Conservation (phyloP, 2,888 invertebrate genomes). For the Ophraella communa region DNA sequence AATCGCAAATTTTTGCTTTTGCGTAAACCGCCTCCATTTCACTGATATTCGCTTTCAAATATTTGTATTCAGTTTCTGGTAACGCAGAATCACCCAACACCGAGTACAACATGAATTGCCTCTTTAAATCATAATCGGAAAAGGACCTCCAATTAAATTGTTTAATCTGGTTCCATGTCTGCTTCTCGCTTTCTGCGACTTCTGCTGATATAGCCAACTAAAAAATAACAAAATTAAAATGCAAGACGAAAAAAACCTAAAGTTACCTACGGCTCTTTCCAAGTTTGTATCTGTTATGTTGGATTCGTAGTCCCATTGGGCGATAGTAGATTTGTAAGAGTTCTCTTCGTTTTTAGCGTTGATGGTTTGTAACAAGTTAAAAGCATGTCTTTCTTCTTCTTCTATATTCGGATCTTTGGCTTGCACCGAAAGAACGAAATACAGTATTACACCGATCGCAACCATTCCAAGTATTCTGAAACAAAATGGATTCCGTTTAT, state of each 20-base stretch:
- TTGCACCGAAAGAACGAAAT: conserved; percentile 11
- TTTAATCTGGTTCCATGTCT: conserved; percentile 64
- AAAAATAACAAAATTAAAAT: conserved; percentile 36
- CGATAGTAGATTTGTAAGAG: conserved; percentile 66
- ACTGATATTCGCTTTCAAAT: conserved; percentile 68
- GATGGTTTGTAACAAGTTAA: conserved; percentile 67
- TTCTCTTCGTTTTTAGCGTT: conserved; percentile 68
- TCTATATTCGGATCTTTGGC: conserved; percentile 55
- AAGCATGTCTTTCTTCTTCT: conserved; percentile 66
- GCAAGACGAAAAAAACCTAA: neutral
- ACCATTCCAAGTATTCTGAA: conserved; percentile 27
- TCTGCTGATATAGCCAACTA: conserved; percentile 58
- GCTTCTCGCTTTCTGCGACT: conserved; percentile 65
- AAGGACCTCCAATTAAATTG: conserved; percentile 71
- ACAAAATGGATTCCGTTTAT: neutral
- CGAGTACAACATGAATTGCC: conserved; percentile 78
- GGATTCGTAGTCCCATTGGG: conserved; percentile 78
- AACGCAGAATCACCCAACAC: conserved; percentile 67
- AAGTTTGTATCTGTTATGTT: conserved; percentile 78
- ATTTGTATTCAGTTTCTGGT: conserved; percentile 70
- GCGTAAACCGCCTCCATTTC: conserved; percentile 81
- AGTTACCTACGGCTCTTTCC: conserved; percentile 59
- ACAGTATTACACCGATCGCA: conserved; percentile 19
- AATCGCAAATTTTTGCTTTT: conserved; percentile 80
- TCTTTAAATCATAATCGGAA: conserved; percentile 69